Base-by-base conservation (phyloP, 1,140 invertebrate genomes). In the Pachypeltis micranthus region DNA sequence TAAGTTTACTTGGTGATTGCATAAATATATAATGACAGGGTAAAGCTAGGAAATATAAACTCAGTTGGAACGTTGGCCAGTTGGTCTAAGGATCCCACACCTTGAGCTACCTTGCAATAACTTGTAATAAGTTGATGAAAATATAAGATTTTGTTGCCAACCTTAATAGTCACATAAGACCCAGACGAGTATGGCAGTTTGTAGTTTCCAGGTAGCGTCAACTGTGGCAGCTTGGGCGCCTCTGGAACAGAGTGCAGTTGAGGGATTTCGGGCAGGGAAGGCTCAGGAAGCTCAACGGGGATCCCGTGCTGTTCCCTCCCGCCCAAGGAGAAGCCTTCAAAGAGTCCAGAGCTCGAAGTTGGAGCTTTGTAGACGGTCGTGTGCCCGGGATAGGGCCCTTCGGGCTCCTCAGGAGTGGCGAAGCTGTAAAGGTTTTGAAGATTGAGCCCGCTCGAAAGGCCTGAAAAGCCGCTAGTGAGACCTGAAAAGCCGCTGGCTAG, bases 161-260 rank as follows among this genome's bases (percentile, higher is more conserved):
- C 24, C 21, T 31, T 56, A 28, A 66, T 55, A 25, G 58, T 64
- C 19, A 67, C 61, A 57, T 67, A 67, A 1, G 59, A 25, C 1
- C 39, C 61, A 23, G 27, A 39, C 12, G 44, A 27, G 28, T 54
- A 54, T 1, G 59, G 58, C 1, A 55, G 31, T 29, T 64, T 61
- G 25, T 63, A 57, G 7, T 44, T 24, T 14, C n/a, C 47, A 1
- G 63, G 63, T 1, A 67, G 21, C 14, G 62, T 59, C 24, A 67
- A 59, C 0, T 61, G 55, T 0, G 66, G 66, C 27, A 67, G 29
- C 16, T 34, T 16, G 4, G 66, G 63, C 12, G 51, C 51, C 3
- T 59, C 60, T 19, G 63, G 63, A 14, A 65, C 24, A 1, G 24
- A n/a, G 0, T 54, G 27, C 1, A 67, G 24, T 2, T 59, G 51